A percentile compares a stretch with the other conserved stretches of the same genome.
phyloP scores from a whole-genome alignment of 2,113 vertebrate genomes.

The Grammomys surdaster region DNA sequence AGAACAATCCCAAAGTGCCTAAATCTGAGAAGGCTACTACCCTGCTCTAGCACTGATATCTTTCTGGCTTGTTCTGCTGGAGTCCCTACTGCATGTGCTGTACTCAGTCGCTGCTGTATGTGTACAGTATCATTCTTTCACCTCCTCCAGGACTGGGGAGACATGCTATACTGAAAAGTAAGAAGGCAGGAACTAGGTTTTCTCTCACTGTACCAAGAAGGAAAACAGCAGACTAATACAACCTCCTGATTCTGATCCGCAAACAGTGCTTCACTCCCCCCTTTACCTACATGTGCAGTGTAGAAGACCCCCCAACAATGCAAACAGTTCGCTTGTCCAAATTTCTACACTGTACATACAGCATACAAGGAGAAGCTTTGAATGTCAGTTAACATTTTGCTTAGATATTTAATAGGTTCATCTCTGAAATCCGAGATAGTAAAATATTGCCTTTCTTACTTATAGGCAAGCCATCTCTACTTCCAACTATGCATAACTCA shows the following conservation, averaged over 20 bases:
- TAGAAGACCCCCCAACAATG: neutral
- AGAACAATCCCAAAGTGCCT: neutral
- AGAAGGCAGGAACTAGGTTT: neutral
- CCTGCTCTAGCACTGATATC: neutral
- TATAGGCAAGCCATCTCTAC: neutral
- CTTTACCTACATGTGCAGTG: neutral
- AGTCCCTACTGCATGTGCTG: neutral
- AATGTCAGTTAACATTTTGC: neutral
- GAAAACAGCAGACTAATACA: slow-evolving; percentile 30
- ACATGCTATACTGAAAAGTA: neutral
- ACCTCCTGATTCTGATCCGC: neutral
- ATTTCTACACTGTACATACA: neutral
- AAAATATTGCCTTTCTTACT: neutral
- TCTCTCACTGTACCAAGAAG: neutral
- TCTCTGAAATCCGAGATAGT: neutral
- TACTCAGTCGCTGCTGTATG: neutral
- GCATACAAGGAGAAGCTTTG: neutral
- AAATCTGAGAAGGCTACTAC: neutral
- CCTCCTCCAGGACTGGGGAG: neutral
- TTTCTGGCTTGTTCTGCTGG: neutral
- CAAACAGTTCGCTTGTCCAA: neutral
- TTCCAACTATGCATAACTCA: neutral
- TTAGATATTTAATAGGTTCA: neutral
- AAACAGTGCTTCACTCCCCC: neutral
- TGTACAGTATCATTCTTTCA: neutral